Conservation (phyloP, 1,140 invertebrate genomes). For the Psilanteris sp. region DNA sequence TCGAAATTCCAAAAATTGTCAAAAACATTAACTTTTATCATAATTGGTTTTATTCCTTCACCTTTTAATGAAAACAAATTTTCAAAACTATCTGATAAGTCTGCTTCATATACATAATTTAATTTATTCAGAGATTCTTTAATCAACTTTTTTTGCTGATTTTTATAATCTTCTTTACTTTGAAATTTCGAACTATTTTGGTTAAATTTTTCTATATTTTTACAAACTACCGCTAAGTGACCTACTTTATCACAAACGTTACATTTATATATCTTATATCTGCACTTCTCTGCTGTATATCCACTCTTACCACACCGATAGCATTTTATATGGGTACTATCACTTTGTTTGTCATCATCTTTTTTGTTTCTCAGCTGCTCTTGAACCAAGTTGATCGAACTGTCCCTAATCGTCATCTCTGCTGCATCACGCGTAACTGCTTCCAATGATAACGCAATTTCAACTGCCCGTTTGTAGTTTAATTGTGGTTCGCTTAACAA, state of each 20-base stretch:
- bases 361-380: neutral
- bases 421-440: slow-evolving; percentile 1
- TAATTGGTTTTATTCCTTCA: slow-evolving; percentile 7
- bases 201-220: too few species aligned
- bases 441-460: slow-evolving; percentile 1
- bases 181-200: too few species aligned
- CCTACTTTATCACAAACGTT: too few species aligned
- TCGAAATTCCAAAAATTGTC: slow-evolving; percentile 5
- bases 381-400: neutral
- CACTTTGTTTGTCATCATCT: neutral
- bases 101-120: neutral
- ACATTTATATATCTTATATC: too few species aligned
- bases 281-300: too few species aligned
- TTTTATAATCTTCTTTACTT: neutral
- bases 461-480: neutral
- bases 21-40: neutral
- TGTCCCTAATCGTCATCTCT: too few species aligned
- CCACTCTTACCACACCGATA: too few species aligned
- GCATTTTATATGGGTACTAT: too few species aligned
- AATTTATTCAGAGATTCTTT: too few species aligned
- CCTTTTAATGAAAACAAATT: slow-evolving; percentile 5
- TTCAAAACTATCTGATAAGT: slow-evolving; percentile 3
- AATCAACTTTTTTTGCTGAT: too few species aligned
- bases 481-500: neutral
- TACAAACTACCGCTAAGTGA: too few species aligned